phyloP scores from a whole-genome alignment of 2,888 invertebrate species.

The Selenia dentaria region DNA sequence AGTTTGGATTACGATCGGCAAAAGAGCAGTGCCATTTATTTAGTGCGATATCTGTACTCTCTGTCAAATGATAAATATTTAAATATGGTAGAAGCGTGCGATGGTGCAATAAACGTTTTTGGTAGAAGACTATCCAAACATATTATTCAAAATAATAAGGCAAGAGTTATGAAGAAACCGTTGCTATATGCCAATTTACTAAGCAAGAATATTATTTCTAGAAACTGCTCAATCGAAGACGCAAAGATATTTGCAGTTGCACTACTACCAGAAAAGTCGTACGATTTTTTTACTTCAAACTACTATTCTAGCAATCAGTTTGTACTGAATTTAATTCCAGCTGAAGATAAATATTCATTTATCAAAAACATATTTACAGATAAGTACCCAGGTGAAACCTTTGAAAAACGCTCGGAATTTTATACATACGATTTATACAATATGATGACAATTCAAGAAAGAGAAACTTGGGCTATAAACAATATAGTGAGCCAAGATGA shows the following conservation, averaged over 20 bases:
- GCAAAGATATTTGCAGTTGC: slow-evolving; percentile 44
- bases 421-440: slow-evolving; percentile 39
- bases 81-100: slow-evolving; percentile 49
- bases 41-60: slow-evolving; percentile 29
- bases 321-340: slow-evolving; percentile 49
- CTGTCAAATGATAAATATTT: slow-evolving; percentile 49
- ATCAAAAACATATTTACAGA: slow-evolving; percentile 47
- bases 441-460: slow-evolving; percentile 49
- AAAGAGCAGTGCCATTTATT: slow-evolving; percentile 6
- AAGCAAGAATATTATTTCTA: slow-evolving; percentile 38
- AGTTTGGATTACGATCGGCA: background rate
- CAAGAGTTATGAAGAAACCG: slow-evolving; percentile 47
- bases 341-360: slow-evolving; percentile 42
- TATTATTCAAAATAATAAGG: slow-evolving; percentile 54
- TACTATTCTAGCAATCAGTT: slow-evolving; percentile 42
- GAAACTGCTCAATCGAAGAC: slow-evolving; percentile 44
- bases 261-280: slow-evolving; percentile 40
- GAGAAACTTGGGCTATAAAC: slow-evolving; percentile 55
- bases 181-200: slow-evolving; percentile 46
- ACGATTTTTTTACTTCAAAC: slow-evolving; percentile 46
- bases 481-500: slow-evolving; percentile 49
- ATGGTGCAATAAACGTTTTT: slow-evolving; percentile 16
- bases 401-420: slow-evolving; percentile 51
- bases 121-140: slow-evolving; percentile 48
- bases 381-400: slow-evolving; percentile 46